These are phyloP conservation scores for Dione vanillae DNA, from an alignment of 2,888 invertebrate species.

Conservation along the genomic window DNA sequence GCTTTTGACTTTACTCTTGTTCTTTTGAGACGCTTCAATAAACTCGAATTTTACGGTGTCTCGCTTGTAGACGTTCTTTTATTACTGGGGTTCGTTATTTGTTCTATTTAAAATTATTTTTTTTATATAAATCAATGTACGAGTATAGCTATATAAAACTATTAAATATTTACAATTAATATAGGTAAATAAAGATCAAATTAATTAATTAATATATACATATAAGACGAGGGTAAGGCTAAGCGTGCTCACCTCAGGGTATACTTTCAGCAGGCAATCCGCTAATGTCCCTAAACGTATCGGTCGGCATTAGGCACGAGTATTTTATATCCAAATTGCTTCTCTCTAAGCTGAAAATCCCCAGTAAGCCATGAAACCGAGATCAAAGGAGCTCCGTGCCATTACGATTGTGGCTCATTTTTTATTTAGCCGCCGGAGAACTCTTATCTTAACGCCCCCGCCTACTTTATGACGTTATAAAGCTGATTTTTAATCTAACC, in stretches of 20 bases:
- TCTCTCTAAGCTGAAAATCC: slow-evolving; percentile 74
- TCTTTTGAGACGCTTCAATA: slow-evolving; percentile 79
- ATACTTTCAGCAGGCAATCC: slow-evolving; percentile 58
- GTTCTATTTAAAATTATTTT: slow-evolving; percentile 20
- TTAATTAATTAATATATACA: neutral
- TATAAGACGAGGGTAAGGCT: slow-evolving; percentile 14
- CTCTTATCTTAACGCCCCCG: slow-evolving; percentile 80
- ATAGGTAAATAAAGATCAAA: no score
- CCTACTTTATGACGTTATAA: slow-evolving; percentile 83
- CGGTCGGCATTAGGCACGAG: slow-evolving; percentile 63
- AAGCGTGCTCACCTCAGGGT: slow-evolving; percentile 22
- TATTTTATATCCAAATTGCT: slow-evolving; percentile 81
- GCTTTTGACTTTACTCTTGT: slow-evolving; percentile 81
- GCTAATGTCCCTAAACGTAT: slow-evolving; percentile 79
- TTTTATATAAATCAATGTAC: no score
- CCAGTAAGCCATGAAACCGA: slow-evolving; percentile 80
- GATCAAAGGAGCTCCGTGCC: slow-evolving; percentile 78
- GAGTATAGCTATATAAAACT: neutral
- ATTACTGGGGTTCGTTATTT: slow-evolving; percentile 56
- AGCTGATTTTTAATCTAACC: slow-evolving; percentile 83
- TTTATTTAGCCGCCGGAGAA: slow-evolving; percentile 77
- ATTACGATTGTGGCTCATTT: slow-evolving; percentile 84
- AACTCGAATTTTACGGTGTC: slow-evolving; percentile 77
- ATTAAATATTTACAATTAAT: no score
- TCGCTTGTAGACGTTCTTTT: slow-evolving; percentile 70